phyloP scores from a whole-genome alignment of 2,113 vertebrate genomes.

The Chauna torquata region DNA sequence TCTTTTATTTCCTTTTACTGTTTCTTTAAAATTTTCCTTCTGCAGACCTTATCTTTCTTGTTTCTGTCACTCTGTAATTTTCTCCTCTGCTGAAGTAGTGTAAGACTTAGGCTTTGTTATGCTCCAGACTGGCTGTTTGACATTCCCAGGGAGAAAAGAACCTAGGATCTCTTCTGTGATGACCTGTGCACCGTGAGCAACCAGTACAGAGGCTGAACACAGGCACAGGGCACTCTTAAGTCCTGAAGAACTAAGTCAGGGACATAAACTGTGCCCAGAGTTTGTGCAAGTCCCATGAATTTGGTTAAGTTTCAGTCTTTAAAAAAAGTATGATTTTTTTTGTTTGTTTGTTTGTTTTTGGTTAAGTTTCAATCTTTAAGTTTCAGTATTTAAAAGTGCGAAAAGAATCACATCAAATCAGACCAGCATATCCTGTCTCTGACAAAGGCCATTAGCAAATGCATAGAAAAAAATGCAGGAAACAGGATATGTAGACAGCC shows the following conservation, averaged over 20 bases:
- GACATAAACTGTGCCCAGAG: background rate
- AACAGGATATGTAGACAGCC: background rate
- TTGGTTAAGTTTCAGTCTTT: background rate
- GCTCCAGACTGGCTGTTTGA: background rate
- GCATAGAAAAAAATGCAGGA: background rate
- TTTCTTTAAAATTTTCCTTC: background rate
- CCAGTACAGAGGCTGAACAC: background rate
- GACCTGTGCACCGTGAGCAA: background rate
- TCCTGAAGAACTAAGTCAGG: background rate
- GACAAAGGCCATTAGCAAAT: constrained; percentile 40
- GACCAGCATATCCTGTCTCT: background rate
- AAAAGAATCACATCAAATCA: constrained; percentile 20
- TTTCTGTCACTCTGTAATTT: background rate
- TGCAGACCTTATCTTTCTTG: background rate
- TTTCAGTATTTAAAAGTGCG: constrained; percentile 32
- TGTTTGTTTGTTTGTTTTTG: too few species aligned
- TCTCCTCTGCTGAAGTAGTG: background rate
- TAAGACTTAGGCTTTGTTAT: background rate
- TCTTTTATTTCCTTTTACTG: background rate
- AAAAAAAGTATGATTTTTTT: background rate
- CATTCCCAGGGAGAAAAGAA: background rate
- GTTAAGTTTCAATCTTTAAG: background rate
- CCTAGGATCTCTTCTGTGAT: background rate
- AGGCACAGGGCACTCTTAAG: background rate
- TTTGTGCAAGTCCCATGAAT: background rate